Conservation (phyloP, 2,888 invertebrate species). For the Zele albiditarsus region DNA sequence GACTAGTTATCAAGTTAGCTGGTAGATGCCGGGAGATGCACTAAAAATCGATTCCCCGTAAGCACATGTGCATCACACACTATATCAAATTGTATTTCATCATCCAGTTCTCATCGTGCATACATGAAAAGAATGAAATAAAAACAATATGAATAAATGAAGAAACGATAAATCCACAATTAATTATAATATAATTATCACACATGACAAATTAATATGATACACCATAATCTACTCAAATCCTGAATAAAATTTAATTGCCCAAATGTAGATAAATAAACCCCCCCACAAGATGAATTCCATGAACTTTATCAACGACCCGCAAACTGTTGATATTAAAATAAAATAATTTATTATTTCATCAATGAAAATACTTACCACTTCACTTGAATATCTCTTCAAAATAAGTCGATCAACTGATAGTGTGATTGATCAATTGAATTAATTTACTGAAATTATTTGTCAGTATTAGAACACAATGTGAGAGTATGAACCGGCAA, state of each 20-base stretch:
- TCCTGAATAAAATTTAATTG: too few relatives aligned
- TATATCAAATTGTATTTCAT: neutral
- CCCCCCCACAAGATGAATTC: too few relatives aligned
- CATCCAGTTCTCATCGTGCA: neutral
- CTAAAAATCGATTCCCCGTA: neutral
- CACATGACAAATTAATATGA: too few relatives aligned
- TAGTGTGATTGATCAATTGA: neutral
- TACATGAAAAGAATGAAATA: too few relatives aligned
- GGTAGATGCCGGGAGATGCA: neutral
- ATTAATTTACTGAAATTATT: neutral
- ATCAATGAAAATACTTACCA: neutral
- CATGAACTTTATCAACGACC: too few relatives aligned
- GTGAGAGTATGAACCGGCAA: constrained; percentile 45
- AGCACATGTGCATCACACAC: neutral
- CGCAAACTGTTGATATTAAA: neutral
- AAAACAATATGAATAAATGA: too few relatives aligned
- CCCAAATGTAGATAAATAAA: too few relatives aligned
- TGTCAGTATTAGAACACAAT: neutral
- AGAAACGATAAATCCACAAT: too few relatives aligned
- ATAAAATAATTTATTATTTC: neutral
- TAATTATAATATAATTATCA: too few relatives aligned
- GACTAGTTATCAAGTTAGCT: neutral
- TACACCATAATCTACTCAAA: too few relatives aligned
- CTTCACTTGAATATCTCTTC: neutral
- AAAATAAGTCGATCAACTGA: neutral